Evolutionary conservation across 37 sponge, comb jelly and placozoan species (phyloP), one percentile per base, ranked within the genome.

Genomic region (Spongilla lacustris): DNA sequence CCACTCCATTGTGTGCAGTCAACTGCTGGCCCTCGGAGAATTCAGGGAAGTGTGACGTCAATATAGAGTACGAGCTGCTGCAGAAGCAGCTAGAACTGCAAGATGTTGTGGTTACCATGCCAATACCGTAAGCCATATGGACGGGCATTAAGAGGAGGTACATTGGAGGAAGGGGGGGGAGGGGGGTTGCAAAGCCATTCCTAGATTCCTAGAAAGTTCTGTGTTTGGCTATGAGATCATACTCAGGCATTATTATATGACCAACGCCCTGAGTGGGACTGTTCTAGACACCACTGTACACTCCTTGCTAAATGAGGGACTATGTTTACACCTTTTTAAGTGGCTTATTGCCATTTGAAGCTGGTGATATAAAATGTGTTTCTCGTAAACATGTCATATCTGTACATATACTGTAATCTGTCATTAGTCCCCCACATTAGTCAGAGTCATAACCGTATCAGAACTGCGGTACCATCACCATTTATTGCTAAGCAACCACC

Each of bases 21-120:
- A 98, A 96, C 88, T 98, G 97, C 48, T 98, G 99, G 99, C 99
- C 99, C 0, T 93, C 93, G 33, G 92, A 96, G 84, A 85, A 90
- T 37, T 92, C 81, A 68, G 97, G 95, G 8, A 89, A 88, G 46
- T 95, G 95, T 88, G 99, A 98, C 28, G 99, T 98, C 21, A 98
- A 96, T 72, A 93, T 98, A 29, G 99, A 98, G 80, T 98, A 98
- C 71, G 99, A 98, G 75, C 92, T 98, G 46, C 84, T 83, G 74
- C 90, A 93, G 38, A 80, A 90, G 26, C 66, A 95, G 31, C 78
- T 98, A 58, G 89, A 89, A 34, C 92, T 98, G 35, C 38, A 46
- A 25, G 96, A 98, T 79, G 95, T 96, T 77, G 37, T 80, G 76
- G 93, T 98, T 78, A 81, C 91, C 50, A 95, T 98, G 4, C 99